Percentiles rank a stretch among this genome's conserved stretches.
Evolutionary conservation across 2,797 vertebrate genomes (phyloP).

Genomic region (Cryptoblepharus egeriae): DNA sequence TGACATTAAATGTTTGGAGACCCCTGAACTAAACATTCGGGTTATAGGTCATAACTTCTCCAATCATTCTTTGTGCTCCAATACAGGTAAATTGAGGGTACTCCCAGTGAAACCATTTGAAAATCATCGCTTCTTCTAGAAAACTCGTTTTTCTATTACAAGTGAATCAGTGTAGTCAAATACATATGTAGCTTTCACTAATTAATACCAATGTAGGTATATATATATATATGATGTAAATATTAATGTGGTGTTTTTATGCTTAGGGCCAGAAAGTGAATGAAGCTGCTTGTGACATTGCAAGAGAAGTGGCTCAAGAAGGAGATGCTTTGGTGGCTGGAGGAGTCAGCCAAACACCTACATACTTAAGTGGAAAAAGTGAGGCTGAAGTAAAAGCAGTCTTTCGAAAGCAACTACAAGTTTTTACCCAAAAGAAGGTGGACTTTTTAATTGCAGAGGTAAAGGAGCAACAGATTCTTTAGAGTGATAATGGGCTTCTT

Average conservation of each 20-base stretch:
- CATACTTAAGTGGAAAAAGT: slow-evolving; percentile 94
- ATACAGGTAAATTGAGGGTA: not conserved
- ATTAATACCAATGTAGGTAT: not conserved
- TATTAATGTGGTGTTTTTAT: slow-evolving; percentile 35
- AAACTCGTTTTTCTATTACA: not conserved
- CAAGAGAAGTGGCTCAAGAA: slow-evolving; percentile 89
- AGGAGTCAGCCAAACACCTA: slow-evolving; percentile 94
- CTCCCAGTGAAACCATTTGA: not conserved
- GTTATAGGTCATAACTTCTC: not conserved
- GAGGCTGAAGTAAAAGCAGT: slow-evolving; percentile 88
- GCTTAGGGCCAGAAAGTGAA: slow-evolving; percentile 88
- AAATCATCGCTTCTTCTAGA: not conserved
- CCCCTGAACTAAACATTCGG: too few relatives aligned
- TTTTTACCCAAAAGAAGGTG: slow-evolving; percentile 91
- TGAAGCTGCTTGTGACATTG: slow-evolving; percentile 95
- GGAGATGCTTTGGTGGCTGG: slow-evolving; percentile 93
- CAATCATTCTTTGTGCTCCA: not conserved
- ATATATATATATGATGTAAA: not conserved
- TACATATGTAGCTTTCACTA: not conserved
- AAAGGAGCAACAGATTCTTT: slow-evolving; percentile 17
- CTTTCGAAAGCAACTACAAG: slow-evolving; percentile 89
- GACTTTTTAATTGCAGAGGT: slow-evolving; percentile 98
- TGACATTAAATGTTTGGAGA: too few relatives aligned
- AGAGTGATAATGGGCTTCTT: not conserved
- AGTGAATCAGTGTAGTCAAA: not conserved